A percentile compares a stretch with the other conserved stretches of the same genome.
phyloP scores from a whole-genome alignment of 2,113 vertebrate species.

The Perca schrenkii region DNA sequence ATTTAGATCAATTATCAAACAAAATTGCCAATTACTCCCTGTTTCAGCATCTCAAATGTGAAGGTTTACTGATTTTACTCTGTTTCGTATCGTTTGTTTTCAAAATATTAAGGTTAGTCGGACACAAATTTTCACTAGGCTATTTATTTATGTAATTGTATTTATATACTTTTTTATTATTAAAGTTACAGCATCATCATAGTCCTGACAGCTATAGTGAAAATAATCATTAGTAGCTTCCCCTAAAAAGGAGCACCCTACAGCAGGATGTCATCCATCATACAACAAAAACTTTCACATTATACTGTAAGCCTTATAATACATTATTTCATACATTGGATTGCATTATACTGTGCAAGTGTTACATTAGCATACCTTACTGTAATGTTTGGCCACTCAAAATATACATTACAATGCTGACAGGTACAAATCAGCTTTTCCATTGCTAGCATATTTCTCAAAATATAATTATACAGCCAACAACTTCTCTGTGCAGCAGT shows the following conservation, averaged over 20 bases:
- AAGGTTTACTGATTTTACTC: no score
- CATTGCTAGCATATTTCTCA: background rate
- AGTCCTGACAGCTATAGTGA: background rate
- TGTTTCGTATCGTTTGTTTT: no score
- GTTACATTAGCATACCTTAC: background rate
- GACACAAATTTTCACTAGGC: no score
- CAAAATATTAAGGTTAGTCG: no score
- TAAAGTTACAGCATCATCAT: no score
- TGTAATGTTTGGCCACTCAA: background rate
- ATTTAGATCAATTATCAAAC: background rate
- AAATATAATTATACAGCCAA: no score
- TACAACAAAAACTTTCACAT: background rate
- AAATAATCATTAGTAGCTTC: background rate
- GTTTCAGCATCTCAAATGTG: background rate
- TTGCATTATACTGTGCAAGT: background rate
- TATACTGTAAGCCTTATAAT: background rate
- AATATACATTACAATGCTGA: background rate
- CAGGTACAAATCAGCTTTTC: background rate
- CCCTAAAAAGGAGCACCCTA: background rate
- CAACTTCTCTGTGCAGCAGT: background rate
- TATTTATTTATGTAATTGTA: no score
- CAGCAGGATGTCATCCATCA: constrained; percentile 31
- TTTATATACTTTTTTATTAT: background rate
- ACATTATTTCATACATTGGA: background rate
- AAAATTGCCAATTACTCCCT: no score